Evolutionary conservation across 2,113 vertebrate genomes (phyloP).

Genomic region (Larimichthys crocea): DNA sequence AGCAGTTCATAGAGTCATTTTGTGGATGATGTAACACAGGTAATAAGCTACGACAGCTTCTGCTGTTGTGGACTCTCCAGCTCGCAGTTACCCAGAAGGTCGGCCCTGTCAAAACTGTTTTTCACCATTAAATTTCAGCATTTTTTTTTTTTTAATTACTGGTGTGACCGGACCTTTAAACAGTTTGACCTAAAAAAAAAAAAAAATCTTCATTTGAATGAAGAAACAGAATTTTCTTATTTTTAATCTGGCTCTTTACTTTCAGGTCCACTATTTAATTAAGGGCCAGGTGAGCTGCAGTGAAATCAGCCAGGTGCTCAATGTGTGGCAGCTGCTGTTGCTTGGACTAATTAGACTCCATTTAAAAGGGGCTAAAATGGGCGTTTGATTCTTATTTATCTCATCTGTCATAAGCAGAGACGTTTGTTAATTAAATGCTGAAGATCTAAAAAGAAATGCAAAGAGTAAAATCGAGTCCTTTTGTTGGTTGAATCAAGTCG

Average conservation of each 20-base stretch:
- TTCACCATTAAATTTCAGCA: background rate
- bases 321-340: conserved; percentile 1
- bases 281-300: conserved; percentile 7
- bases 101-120: background rate
- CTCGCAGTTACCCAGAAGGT: background rate
- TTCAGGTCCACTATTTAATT: background rate
- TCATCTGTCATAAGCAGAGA: background rate
- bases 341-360: background rate
- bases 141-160: background rate
- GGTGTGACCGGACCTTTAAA: too few relatives aligned
- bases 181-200: background rate
- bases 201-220: too few relatives aligned
- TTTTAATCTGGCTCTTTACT: background rate
- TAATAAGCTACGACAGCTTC: background rate
- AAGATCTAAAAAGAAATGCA: background rate
- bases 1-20: background rate
- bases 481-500: background rate
- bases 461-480: background rate
- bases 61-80: background rate
- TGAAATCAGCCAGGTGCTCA: background rate
- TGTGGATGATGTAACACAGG: background rate
- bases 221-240: too few relatives aligned
- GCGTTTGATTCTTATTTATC: background rate
- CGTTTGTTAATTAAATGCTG: background rate
- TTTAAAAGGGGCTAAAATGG: too few relatives aligned